phyloP scores from a whole-genome alignment of 2,888 invertebrate species.

The Microdon myrmicae region DNA sequence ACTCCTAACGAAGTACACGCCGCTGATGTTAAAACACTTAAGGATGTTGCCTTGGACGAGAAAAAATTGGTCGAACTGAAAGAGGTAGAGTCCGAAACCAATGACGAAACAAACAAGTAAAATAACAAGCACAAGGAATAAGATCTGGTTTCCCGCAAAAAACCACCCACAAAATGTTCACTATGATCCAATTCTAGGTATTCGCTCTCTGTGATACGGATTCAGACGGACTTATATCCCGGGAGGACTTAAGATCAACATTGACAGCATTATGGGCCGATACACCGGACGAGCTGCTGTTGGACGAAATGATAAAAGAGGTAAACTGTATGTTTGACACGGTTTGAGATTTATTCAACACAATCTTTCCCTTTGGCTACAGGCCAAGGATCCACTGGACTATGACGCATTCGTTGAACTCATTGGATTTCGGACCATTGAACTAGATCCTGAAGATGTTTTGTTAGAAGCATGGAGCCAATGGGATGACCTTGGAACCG shows the following conservation, averaged over 20 bases:
- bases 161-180: conserved; percentile 18
- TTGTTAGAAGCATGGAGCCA: conserved; percentile 73
- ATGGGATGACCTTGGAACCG: conserved; percentile 73
- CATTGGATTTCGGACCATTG: conserved; percentile 72
- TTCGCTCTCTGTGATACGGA: conserved; percentile 75
- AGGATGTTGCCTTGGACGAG: conserved; percentile 73
- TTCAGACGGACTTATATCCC: conserved; percentile 74
- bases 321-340: conserved; percentile 60
- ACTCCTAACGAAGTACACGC: conserved; percentile 62
- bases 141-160: conserved; percentile 2
- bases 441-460: conserved; percentile 74
- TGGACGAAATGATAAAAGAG: conserved; percentile 72
- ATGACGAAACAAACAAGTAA: not conserved
- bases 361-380: conserved; percentile 35
- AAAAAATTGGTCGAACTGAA: conserved; percentile 73
- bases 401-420: conserved; percentile 74
- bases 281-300: conserved; percentile 70
- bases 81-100: conserved; percentile 68
- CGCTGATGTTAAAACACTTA: conserved; percentile 67
- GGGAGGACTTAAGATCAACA: conserved; percentile 73
- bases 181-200: conserved; percentile 68
- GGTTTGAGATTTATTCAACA: too few species aligned
- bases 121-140: conserved; percentile 4
- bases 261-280: conserved; percentile 72
- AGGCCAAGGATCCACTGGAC: conserved; percentile 71